A percentile compares a stretch with the other conserved stretches of the same genome.
phyloP scores from a whole-genome alignment of 2,888 invertebrate species.

The Orthosia cruda region DNA sequence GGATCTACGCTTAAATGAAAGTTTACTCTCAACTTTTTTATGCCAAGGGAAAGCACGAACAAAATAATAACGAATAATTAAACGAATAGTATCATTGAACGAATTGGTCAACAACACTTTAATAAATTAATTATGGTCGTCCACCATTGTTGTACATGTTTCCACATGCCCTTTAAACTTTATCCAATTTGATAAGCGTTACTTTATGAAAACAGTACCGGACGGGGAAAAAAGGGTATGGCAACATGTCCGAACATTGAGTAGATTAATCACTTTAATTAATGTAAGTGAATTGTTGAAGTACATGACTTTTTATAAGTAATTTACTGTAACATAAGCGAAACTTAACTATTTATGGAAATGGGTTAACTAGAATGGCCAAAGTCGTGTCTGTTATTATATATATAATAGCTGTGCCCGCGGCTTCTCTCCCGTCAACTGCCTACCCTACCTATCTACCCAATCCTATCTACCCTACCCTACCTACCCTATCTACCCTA shows the following conservation, averaged over 20 bases:
- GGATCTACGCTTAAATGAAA: no score
- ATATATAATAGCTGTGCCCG: no score
- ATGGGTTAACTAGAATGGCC: neutral
- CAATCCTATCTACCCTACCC: no score
- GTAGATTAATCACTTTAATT: constrained; percentile 61
- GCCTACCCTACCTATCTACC: no score
- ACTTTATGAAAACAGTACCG: constrained; percentile 72
- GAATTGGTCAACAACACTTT: constrained; percentile 50
- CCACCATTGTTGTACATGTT: constrained; percentile 62
- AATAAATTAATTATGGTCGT: constrained; percentile 61
- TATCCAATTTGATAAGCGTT: constrained; percentile 75
- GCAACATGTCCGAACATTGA: constrained; percentile 62
- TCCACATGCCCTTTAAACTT: constrained; percentile 70
- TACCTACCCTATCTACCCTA: no score
- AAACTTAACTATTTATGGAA: constrained; percentile 22
- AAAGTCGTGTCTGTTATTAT: neutral
- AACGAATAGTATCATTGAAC: constrained; percentile 15
- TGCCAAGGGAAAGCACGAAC: no score
- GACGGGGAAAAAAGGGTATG: constrained; percentile 72
- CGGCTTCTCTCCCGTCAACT: no score
- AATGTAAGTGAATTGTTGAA: constrained; percentile 55
- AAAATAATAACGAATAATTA: no score
- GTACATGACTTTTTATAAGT: constrained; percentile 26
- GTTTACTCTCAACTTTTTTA: no score
- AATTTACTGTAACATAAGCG: constrained; percentile 26